phyloP scores from a whole-genome alignment of 2,888 invertebrate genomes.

The Orthosia gracilis region DNA sequence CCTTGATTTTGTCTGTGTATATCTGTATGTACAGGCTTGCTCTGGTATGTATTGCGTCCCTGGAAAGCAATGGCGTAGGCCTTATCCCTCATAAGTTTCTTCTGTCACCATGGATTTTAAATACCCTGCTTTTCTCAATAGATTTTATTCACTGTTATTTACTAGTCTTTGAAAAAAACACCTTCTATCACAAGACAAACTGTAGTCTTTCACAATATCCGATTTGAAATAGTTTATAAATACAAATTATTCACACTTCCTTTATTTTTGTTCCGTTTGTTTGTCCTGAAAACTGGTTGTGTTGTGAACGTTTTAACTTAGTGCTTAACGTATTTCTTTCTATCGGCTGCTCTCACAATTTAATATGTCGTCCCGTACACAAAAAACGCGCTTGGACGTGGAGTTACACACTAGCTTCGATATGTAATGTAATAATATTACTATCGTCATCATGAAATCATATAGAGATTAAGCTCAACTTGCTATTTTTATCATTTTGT shows the following conservation, averaged over 20 bases:
- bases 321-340: not conserved
- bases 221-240: not conserved
- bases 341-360: not conserved
- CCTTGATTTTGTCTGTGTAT: not conserved
- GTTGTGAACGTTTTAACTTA: too few species aligned
- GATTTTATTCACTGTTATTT: not conserved
- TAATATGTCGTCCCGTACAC: not conserved
- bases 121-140: not conserved
- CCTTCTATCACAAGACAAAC: not conserved
- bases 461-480: slow-evolving; percentile 1
- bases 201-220: not conserved
- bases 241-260: too few species aligned
- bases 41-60: not conserved
- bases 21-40: not conserved
- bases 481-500: slow-evolving; percentile 6
- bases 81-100: not conserved
- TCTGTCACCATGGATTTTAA: not conserved
- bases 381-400: not conserved
- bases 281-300: too few species aligned
- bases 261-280: too few species aligned
- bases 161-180: not conserved
- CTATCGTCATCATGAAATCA: not conserved
- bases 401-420: not conserved
- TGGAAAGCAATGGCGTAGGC: not conserved
- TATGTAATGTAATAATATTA: not conserved